A percentile compares a stretch with the other conserved stretches of the same genome.
Conservation (phyloP, 2,888 invertebrate genomes). For the Trichopria drosophilae region DNA sequence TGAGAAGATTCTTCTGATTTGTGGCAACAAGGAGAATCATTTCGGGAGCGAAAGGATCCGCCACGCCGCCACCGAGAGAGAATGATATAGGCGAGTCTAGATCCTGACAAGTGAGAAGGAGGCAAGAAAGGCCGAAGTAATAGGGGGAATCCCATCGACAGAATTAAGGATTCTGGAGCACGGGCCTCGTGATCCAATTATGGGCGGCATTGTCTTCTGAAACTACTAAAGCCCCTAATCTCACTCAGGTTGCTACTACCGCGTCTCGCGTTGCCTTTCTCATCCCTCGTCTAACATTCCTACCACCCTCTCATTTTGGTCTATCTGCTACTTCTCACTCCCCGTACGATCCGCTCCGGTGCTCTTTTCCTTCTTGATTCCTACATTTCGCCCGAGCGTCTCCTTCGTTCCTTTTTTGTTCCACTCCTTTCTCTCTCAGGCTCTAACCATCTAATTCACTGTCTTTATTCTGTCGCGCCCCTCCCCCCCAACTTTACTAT, state of each 20-base stretch:
- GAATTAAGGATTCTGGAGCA: conserved; percentile 50
- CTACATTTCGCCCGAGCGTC: conserved; percentile 10
- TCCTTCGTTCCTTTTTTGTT: conserved; percentile 3
- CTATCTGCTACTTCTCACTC: conserved; percentile 21
- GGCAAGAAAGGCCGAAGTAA: conserved; percentile 30
- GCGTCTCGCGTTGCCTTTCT: too few relatives aligned
- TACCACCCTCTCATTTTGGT: conserved; percentile 6
- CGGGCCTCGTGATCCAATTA: conserved; percentile 50
- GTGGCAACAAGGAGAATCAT: too few relatives aligned
- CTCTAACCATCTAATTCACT: neutral
- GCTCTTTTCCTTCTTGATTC: conserved; percentile 11
- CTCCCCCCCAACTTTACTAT: too few relatives aligned
- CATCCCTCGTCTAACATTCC: neutral
- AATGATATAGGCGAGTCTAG: conserved; percentile 18
- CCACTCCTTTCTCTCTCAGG: neutral
- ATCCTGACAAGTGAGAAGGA: conserved; percentile 34
- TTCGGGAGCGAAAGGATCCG: conserved; percentile 17
- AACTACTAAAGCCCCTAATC: conserved; percentile 49
- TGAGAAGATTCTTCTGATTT: too few relatives aligned
- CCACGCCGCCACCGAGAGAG: neutral
- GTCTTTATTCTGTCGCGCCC: too few relatives aligned
- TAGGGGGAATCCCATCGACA: conserved; percentile 44
- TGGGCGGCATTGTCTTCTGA: conserved; percentile 49
- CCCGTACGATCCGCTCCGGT: neutral
- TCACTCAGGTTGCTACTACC: conserved; percentile 19